Conservation (phyloP, 2,113 vertebrate genomes). For the Pampusana beccarii region DNA sequence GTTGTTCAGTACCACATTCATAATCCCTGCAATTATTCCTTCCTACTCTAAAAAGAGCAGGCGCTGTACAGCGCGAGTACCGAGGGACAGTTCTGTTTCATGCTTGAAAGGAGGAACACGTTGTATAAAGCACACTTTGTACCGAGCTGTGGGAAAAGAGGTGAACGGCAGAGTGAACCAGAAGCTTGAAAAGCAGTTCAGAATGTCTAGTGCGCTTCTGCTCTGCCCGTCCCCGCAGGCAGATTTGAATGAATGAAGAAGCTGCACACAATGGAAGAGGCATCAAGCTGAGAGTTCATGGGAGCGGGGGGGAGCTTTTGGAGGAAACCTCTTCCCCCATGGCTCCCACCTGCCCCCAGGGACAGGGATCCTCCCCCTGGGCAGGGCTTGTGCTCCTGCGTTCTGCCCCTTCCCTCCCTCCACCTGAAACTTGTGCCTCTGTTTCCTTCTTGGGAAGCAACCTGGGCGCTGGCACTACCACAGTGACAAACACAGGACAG, state of each 20-base stretch:
- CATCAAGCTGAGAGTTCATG: background rate
- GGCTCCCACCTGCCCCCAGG: background rate
- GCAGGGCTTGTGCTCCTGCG: background rate
- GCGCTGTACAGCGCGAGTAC: background rate
- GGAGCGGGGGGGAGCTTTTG: background rate
- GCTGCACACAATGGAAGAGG: background rate
- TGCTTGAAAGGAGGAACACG: background rate
- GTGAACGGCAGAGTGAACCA: background rate
- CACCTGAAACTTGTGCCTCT: too few relatives aligned
- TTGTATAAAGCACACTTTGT: conserved; percentile 8
- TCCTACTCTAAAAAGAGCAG: background rate
- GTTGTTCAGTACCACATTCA: background rate
- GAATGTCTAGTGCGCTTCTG: background rate
- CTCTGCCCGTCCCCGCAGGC: background rate
- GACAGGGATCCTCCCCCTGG: background rate
- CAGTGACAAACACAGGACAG: background rate
- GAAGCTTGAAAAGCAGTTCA: background rate
- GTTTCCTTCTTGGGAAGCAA: background rate
- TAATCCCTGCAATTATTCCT: conserved; percentile 45
- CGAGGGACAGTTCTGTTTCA: conserved; percentile 19
- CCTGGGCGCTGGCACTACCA: accelerated
- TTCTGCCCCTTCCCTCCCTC: background rate
- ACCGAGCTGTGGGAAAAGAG: background rate
- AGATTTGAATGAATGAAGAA: background rate
- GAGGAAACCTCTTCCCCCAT: background rate